Conservation (phyloP, 2,888 invertebrate species). For the Agriopis aurantiaria region DNA sequence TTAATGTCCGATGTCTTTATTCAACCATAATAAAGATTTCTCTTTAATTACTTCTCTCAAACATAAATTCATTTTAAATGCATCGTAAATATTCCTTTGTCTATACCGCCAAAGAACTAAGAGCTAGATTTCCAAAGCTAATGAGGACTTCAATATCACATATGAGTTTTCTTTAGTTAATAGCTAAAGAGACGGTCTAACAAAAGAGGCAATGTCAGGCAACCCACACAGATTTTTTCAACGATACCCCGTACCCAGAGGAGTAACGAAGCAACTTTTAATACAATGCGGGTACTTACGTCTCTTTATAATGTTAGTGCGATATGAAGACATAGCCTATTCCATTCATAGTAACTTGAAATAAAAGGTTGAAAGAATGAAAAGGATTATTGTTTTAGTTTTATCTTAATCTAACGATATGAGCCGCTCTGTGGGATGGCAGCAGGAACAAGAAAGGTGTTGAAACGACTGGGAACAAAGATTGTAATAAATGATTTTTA, state of each 20-base stretch:
- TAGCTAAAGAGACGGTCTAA: slow-evolving; percentile 36
- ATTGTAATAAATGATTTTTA: background rate
- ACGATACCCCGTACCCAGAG: slow-evolving; percentile 17
- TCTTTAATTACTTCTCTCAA: slow-evolving; percentile 27
- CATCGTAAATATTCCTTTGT: slow-evolving; percentile 55
- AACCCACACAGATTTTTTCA: slow-evolving; percentile 66
- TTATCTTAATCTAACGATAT: slow-evolving; percentile 84
- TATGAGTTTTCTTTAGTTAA: slow-evolving; percentile 49
- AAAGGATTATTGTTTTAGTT: slow-evolving; percentile 86
- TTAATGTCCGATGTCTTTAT: slow-evolving; percentile 2
- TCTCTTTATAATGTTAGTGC: slow-evolving; percentile 60
- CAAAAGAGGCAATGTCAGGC: slow-evolving; percentile 65
- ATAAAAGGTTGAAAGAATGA: slow-evolving; percentile 79
- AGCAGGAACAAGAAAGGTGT: slow-evolving; percentile 49
- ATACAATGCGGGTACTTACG: slow-evolving; percentile 14
- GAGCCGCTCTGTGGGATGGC: slow-evolving; percentile 66
- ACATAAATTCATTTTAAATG: slow-evolving; percentile 43
- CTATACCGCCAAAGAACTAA: slow-evolving; percentile 56
- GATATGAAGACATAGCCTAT: slow-evolving; percentile 72
- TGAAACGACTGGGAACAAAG: slow-evolving; percentile 43
- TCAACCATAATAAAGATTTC: slow-evolving; percentile 9
- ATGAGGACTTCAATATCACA: slow-evolving; percentile 64
- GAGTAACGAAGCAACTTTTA: slow-evolving; percentile 10
- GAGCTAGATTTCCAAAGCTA: slow-evolving; percentile 55
- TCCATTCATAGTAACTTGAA: slow-evolving; percentile 72